Conservation (phyloP, 2,797 vertebrate species). For the Basileuterus tristriatus region DNA sequence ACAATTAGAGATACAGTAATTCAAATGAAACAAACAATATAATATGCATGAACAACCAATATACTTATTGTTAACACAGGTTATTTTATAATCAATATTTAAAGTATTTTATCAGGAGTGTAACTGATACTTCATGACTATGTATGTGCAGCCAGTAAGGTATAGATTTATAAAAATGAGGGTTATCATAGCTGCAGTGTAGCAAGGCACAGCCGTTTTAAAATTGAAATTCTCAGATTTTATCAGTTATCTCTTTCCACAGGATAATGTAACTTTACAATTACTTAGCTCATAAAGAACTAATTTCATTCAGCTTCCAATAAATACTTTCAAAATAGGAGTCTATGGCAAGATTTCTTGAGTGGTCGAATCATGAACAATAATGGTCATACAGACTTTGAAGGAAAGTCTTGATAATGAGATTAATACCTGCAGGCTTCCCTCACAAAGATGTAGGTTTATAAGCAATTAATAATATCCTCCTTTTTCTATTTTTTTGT, state of each 20-base stretch:
- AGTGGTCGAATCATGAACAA: conserved; percentile 37
- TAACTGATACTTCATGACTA: conserved; percentile 57
- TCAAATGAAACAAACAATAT: conserved; percentile 29
- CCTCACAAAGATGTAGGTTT: conserved; percentile 63
- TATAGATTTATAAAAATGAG: conserved; percentile 69
- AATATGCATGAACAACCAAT: conserved; percentile 22
- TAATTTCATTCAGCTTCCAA: conserved; percentile 62
- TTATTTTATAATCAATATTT: conserved; percentile 70
- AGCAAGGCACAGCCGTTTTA: not conserved
- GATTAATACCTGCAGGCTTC: conserved; percentile 58
- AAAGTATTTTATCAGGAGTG: conserved; percentile 59
- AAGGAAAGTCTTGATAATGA: conserved; percentile 57
- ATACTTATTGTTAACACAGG: conserved; percentile 45
- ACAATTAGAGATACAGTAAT: conserved; percentile 35
- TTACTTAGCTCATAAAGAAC: conserved; percentile 71
- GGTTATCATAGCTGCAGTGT: conserved; percentile 27
- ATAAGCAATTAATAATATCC: conserved; percentile 71
- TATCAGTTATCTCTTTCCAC: conserved; percentile 60
- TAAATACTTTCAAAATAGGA: conserved; percentile 29
- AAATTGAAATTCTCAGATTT: conserved; percentile 62
- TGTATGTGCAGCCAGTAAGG: conserved; percentile 42
- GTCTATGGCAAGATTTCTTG: conserved; percentile 30
- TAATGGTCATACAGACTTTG: conserved; percentile 44
- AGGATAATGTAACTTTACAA: conserved; percentile 71
- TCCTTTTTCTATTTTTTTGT: conserved; percentile 51